Percentiles rank a stretch among this genome's conserved stretches.
Conservation (phyloP, 2,888 invertebrate genomes). For the Spodoptera littoralis region DNA sequence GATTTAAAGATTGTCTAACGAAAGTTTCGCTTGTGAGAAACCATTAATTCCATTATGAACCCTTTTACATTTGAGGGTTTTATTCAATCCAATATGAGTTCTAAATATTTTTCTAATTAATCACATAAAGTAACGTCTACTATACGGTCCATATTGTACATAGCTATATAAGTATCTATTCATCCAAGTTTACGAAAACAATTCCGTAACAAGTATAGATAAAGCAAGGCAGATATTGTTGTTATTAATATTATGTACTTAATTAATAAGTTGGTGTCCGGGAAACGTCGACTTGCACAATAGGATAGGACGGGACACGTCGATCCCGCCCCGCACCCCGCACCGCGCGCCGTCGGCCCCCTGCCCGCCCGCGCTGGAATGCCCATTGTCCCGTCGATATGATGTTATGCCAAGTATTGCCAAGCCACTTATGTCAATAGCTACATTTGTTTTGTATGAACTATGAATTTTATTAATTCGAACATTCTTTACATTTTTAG, state of each 20-base stretch:
- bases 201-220: constrained; percentile 37
- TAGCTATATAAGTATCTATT: no score
- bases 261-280: constrained; percentile 75
- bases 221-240: constrained; percentile 55
- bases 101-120: no score
- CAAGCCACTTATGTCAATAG: constrained; percentile 80
- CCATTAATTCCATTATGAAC: no score
- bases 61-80: no score
- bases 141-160: no score
- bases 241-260: constrained; percentile 66
- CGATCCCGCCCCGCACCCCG: constrained; percentile 60
- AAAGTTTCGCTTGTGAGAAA: not conserved
- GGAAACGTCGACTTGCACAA: constrained; percentile 71
- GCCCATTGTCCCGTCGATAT: constrained; percentile 84
- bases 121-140: no score
- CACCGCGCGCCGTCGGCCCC: constrained; percentile 53
- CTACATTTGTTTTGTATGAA: constrained; percentile 65
- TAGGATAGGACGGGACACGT: constrained; percentile 75
- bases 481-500: constrained; percentile 24
- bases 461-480: constrained; percentile 55
- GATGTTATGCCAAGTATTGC: constrained; percentile 81
- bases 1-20: constrained; percentile 4
- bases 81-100: no score
- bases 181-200: no score
- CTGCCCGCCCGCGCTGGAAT: constrained; percentile 73